Evolutionary conservation across 2,888 invertebrate species (phyloP).

Genomic region (Cheilosia grossa): DNA sequence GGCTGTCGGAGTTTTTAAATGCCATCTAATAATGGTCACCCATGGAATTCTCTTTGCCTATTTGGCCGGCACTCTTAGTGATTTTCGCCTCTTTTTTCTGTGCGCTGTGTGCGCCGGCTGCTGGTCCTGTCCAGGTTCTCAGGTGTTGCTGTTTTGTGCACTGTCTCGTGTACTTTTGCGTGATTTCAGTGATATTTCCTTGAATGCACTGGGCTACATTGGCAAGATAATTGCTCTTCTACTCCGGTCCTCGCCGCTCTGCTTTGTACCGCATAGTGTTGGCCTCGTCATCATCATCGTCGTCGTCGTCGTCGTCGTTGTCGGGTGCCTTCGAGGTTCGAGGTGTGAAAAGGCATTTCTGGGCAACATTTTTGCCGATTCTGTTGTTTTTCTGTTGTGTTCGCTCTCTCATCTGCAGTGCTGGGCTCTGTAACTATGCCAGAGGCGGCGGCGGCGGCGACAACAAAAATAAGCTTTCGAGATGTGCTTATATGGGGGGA

Average conservation of each 20-base stretch:
- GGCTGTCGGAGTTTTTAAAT: conserved; percentile 75
- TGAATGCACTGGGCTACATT: conserved; percentile 68
- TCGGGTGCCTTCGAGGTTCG: conserved; percentile 61
- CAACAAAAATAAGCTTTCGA: conserved; percentile 61
- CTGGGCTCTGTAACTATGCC: conserved; percentile 58
- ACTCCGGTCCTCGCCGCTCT: conserved; percentile 25
- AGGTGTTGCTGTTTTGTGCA: conserved; percentile 49
- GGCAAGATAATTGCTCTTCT: conserved; percentile 73
- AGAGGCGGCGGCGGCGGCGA: conserved; percentile 48
- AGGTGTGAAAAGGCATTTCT: conserved; percentile 75
- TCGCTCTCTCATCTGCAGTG: conserved; percentile 24
- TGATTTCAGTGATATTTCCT: conserved; percentile 68
- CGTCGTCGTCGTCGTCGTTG: conserved; percentile 36
- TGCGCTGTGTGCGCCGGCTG: conserved; percentile 13
- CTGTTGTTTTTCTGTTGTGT: conserved; percentile 15
- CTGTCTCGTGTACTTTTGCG: conserved; percentile 69
- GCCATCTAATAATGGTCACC: conserved; percentile 75
- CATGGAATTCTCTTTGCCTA: conserved; percentile 72
- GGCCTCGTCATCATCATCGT: conserved; percentile 26
- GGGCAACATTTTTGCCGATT: conserved; percentile 61
- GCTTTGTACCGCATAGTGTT: conserved; percentile 22
- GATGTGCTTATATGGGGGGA: conserved; percentile 71
- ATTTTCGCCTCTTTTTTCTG: conserved; percentile 62
- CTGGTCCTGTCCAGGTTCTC: conserved; percentile 46
- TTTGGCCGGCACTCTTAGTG: conserved; percentile 66